These are phyloP conservation scores for Porites divaricata DNA, from an alignment of 92 coral and sea anemone genomes.

Conservation along the genomic window DNA sequence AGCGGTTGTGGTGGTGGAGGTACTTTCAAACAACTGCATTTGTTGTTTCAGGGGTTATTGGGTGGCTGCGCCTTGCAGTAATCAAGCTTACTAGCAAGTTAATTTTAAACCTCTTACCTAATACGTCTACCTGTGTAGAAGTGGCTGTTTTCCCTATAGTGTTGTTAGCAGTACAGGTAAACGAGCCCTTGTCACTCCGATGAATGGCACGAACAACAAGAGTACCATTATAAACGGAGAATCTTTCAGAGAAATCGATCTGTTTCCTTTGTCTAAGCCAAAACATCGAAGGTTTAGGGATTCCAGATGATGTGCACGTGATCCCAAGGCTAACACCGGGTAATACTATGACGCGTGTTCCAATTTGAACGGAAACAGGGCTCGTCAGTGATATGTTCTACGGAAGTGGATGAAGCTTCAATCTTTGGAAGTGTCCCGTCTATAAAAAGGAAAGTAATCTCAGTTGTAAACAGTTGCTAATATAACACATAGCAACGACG, in stretches of 20 bases:
- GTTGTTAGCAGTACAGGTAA: conserved; percentile 69
- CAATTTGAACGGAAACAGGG: conserved; percentile 58
- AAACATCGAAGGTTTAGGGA: conserved; percentile 72
- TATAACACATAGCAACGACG: too few species aligned
- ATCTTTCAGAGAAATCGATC: conserved; percentile 43
- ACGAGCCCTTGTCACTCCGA: conserved; percentile 56
- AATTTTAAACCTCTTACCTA: conserved; percentile 51
- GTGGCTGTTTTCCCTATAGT: conserved; percentile 49
- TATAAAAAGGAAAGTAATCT: conserved; percentile 17
- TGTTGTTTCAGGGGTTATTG: too few species aligned
- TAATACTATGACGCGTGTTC: conserved; percentile 70
- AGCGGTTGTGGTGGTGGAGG: too few species aligned
- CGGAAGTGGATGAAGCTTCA: conserved; percentile 50
- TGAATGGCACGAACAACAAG: conserved; percentile 49
- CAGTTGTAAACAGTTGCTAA: too few species aligned
- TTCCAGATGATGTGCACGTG: conserved; percentile 66
- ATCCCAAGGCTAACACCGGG: conserved; percentile 64
- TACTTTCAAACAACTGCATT: too few species aligned
- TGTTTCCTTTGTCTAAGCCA: conserved; percentile 64
- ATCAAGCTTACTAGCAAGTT: not conserved
- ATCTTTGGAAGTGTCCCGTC: conserved; percentile 68
- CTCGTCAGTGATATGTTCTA: conserved; percentile 53
- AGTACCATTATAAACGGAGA: conserved; percentile 37
- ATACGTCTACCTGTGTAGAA: conserved; percentile 53
- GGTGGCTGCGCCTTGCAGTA: too few species aligned